phyloP scores from a whole-genome alignment of 2,797 vertebrate species.

The Acanthiza pusilla region DNA sequence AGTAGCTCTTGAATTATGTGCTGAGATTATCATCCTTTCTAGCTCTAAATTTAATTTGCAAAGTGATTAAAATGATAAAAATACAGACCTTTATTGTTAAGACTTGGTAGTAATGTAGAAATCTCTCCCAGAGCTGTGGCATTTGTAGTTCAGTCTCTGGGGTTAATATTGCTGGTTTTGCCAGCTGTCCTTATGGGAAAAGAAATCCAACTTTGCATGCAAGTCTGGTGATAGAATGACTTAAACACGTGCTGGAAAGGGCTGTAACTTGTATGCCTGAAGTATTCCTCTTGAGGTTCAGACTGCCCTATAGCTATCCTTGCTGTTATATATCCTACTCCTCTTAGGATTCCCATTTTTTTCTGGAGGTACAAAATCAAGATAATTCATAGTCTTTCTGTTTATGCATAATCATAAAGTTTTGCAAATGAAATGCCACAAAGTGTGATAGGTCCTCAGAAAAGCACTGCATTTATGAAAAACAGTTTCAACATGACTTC shows the following conservation, averaged over 20 bases:
- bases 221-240: neutral
- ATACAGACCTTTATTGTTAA: neutral
- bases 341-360: neutral
- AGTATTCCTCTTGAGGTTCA: neutral
- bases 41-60: slow-evolving; percentile 16
- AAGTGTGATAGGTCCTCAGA: neutral
- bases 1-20: neutral
- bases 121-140: neutral
- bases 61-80: neutral
- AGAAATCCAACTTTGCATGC: neutral
- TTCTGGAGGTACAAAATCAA: neutral
- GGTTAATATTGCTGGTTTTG: neutral
- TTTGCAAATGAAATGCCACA: neutral
- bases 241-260: neutral
- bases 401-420: neutral
- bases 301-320: neutral
- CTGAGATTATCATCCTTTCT: neutral
- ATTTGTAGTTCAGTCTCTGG: neutral
- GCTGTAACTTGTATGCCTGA: neutral
- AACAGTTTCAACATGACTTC: neutral
- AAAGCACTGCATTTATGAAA: neutral
- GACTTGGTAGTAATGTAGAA: neutral
- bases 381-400: neutral
- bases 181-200: neutral
- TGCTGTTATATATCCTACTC: neutral